Evolutionary conservation across 2,888 invertebrate genomes (phyloP), one percentile per base, ranked within the genome.

Genomic region (Apoda limacodes): DNA sequence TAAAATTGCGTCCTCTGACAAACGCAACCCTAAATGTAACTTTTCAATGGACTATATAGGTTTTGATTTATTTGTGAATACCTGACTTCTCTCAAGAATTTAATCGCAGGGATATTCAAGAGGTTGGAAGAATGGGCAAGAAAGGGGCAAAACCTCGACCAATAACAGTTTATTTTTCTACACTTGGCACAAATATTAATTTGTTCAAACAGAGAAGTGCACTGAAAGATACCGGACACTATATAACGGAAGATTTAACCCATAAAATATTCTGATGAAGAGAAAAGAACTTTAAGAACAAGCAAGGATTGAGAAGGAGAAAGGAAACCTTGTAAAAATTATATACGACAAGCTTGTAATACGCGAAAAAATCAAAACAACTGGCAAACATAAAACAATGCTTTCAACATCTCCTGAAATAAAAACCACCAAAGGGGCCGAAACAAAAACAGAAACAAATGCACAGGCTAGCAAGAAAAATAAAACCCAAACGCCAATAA

Each of bases 291-390:
- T 40, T 7, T 30, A 33, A 25, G 37, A 32, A 27, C 35, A 38
- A 30, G 28, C 32, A 28, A 30, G 19, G 37, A 24, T 30, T 4
- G 35, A 38, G 25, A 36, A 10, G 13, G 37, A 34, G 14, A 38
- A 40, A 15, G 37, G 39, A 25, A 35, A 37, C 21, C 14, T 9
- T 13, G 39, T 28, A 14, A 34, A 25, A 37, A 36, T 42, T 24
- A 42, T 38, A 35, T 42, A 42, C 21, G 42, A 39, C 12, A 42
- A 39, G 30, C 36, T 40, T 21, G 21, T 40, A 4, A 37, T 42
- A 35, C n/a, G 19, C 10, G 28, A 34, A 11, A 35, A 28, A 34
- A 36, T 26, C 10, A 30, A 30, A 28, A 32, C 25, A 30, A 9
- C 33, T 9, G 20, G 21, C 9, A 34, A 35, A 6, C 33, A 35